Evolutionary conservation across 2,888 invertebrate species (phyloP), one percentile per base, ranked within the genome.

Genomic region (Apodemia hepburni): DNA sequence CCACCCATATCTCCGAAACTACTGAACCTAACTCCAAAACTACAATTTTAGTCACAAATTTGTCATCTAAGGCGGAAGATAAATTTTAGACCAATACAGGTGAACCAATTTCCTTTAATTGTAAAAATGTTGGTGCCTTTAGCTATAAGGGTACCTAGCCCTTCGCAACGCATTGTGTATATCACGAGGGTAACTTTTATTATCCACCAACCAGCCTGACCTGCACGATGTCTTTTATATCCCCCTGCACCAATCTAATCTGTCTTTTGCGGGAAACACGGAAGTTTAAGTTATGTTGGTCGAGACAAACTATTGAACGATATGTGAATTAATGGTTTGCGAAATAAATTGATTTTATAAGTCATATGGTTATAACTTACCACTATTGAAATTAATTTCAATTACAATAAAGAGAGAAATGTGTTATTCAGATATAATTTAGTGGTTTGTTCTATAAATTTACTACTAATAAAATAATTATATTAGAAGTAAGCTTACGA

Each of bases 121-220:
- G 0, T 8, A 57, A 6, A 57, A 57, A 57, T 12, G 27, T 7
- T 57, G 27, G 54, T 15, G 15, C 8, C 76, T 76, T 75, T 73
- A 70, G 45, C 79, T 70, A 75, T 76, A 80, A 81, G 86, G 88
- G 89, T 81, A 81, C 68, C 67, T 78, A 80, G 81, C 85, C 89
- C 88, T 85, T 82, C 81, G 82, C 27, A 57, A 57, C 84, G 82
- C 84, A 85, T 87, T 89, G 85, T 89, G 80, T 83, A 84, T 79
- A 81, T 76, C 80, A 81, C 83, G 78, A 85, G 81, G 89, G 89
- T 85, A 79, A 88, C 82, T 84, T 89, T 89, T 85, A 89, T 81
- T 83, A 77, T 73, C 75, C 70, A 67, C 88, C 82, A 83, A 64
- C 71, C 61, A 71, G 75, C 61, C 27, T 68, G 85, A 79, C 60